These are phyloP conservation scores for Tetragonula clypearis DNA, from an alignment of 1,140 invertebrate genomes.

Conservation along the genomic window DNA sequence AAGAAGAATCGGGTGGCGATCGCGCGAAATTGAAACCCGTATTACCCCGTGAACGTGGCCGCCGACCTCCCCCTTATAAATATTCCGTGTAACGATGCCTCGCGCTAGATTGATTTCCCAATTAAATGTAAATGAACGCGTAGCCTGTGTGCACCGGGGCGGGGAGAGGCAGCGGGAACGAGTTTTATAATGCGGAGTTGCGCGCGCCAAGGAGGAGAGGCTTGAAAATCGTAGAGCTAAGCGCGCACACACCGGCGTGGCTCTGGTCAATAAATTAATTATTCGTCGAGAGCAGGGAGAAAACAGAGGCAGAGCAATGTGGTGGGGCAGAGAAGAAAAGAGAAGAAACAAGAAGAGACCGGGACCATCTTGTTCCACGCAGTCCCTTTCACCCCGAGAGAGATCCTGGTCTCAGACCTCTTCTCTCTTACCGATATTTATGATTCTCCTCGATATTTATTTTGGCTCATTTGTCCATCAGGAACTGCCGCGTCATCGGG, in stretches of 20 bases:
- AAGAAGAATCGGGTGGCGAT: constrained; percentile 18
- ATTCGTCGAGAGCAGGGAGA: constrained; percentile 21
- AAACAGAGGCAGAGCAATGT: background rate
- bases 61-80: constrained; percentile 61
- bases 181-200: constrained; percentile 57
- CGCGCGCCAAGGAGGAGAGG: constrained; percentile 27
- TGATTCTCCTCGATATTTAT: constrained; percentile 72
- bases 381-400: background rate
- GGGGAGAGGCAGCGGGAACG: background rate
- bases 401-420: background rate
- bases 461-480: constrained; percentile 74
- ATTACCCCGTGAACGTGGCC: constrained; percentile 22
- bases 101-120: constrained; percentile 66
- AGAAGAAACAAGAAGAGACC: background rate
- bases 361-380: background rate
- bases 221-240: constrained; percentile 43
- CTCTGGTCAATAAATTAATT: constrained; percentile 65
- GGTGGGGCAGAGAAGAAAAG: background rate
- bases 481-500: constrained; percentile 38
- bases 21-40: constrained; percentile 60
- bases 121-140: constrained; percentile 69
- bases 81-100: constrained; percentile 67
- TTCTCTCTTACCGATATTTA: constrained; percentile 65
- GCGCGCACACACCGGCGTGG: constrained; percentile 12
- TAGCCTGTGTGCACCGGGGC: background rate